These are phyloP conservation scores for Sipha flava DNA, from an alignment of 1,140 invertebrate genomes.

Conservation along the genomic window DNA sequence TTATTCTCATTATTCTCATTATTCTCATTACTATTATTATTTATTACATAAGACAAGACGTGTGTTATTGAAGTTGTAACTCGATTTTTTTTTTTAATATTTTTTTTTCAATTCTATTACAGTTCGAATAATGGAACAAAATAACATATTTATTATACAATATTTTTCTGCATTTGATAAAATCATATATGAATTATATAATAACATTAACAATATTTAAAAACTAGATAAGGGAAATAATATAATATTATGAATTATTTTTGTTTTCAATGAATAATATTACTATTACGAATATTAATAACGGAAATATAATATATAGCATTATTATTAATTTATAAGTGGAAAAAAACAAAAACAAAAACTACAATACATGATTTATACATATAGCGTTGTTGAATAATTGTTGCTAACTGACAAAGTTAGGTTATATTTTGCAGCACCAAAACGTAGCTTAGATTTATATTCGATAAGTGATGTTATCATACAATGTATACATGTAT, in stretches of 20 bases:
- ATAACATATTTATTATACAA: background rate
- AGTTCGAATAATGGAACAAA: background rate
- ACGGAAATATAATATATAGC: background rate
- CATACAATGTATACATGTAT: background rate
- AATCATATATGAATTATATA: background rate
- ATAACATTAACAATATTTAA: constrained; percentile 1
- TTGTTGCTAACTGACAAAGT: background rate
- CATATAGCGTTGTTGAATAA: background rate
- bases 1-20: background rate
- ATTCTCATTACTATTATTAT: background rate
- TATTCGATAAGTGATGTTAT: background rate
- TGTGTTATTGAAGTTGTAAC: background rate
- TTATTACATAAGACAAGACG: background rate
- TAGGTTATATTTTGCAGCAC: background rate
- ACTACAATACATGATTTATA: background rate
- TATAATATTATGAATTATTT: background rate
- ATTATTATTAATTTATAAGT: background rate
- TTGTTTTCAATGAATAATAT: background rate
- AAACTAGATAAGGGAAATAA: constrained; percentile 5
- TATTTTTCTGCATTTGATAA: constrained; percentile 1
- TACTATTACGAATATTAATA: background rate
- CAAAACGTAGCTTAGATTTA: background rate
- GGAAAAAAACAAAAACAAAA: background rate
- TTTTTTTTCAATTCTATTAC: background rate
- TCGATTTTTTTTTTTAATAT: background rate